These are phyloP conservation scores for Bos taurus DNA, from an alignment of 2,113 vertebrate species.

Conservation along the genomic window ARS-UCD2.0 NC_037336.1:96436501-96437000, in stretches of 20 bases:
- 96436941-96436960: accelerated
- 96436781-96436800: neutral
- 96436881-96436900: neutral
- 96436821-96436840: too few relatives aligned
- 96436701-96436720: neutral
- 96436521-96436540: accelerated
- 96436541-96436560: accelerated
- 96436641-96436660: accelerated
- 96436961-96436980: accelerated
- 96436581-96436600: accelerated
- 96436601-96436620: neutral
- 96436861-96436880: accelerated
- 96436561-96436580: accelerated
- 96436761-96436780: neutral
- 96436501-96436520: neutral
- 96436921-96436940: neutral
- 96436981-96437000: neutral
- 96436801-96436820: neutral
- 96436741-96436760: too few relatives aligned
- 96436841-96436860: too few relatives aligned
- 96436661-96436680: neutral
- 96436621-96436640: too few relatives aligned
- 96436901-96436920: neutral
- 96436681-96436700: neutral
- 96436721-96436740: too few relatives aligned